Conservation (phyloP, 2,888 invertebrate species). For the Auanema freiburgensis region DNA sequence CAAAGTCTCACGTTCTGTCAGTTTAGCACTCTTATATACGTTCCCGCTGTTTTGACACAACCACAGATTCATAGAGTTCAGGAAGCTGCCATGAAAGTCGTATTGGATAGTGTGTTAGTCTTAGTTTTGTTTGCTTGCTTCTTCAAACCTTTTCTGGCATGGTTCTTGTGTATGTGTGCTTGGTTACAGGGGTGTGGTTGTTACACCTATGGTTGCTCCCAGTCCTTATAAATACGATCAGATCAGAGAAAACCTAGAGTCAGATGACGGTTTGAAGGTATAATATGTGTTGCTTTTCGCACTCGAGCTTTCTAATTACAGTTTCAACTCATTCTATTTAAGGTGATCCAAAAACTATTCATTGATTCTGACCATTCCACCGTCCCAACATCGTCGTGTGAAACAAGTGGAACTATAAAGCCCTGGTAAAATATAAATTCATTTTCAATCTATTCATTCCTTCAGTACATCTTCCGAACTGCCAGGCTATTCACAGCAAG, state of each 20-base stretch:
- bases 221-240: neutral
- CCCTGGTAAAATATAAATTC: too few relatives aligned
- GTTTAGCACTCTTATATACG: constrained; percentile 18
- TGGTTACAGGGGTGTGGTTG: neutral
- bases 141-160: neutral
- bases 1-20: neutral
- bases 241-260: neutral
- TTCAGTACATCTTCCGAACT: too few relatives aligned
- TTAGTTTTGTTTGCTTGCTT: constrained; percentile 1
- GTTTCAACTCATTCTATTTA: too few relatives aligned
- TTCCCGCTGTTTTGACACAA: constrained; percentile 10
- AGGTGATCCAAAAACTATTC: too few relatives aligned
- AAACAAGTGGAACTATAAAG: too few relatives aligned
- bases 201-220: constrained; percentile 3
- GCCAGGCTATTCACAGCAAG: too few relatives aligned
- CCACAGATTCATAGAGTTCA: constrained; percentile 7
- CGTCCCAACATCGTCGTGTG: too few relatives aligned
- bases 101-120: neutral
- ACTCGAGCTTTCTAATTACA: too few relatives aligned
- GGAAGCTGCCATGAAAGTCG: constrained; percentile 8
- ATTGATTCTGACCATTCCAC: too few relatives aligned
- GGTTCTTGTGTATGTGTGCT: neutral
- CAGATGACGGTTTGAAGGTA: constrained; percentile 2
- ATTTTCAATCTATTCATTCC: too few relatives aligned
- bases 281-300: too few relatives aligned